These are phyloP conservation scores for Dolichallabes microphthalmus DNA, from an alignment of 2,113 vertebrate genomes.

Conservation along the genomic window DNA sequence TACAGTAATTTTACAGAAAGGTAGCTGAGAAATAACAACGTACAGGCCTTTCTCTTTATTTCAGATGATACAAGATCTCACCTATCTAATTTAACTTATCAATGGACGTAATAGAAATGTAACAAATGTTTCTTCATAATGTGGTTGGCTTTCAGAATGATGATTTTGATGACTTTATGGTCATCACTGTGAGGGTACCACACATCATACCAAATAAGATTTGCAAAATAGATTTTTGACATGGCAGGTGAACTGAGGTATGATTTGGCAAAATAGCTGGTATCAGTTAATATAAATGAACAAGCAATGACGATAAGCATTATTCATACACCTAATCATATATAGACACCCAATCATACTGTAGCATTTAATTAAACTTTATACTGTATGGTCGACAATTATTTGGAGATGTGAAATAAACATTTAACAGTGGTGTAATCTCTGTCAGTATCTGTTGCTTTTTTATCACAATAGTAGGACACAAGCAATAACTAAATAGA, in stretches of 20 bases:
- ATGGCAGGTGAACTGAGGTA: background rate
- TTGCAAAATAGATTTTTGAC: background rate
- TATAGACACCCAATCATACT: too few relatives aligned
- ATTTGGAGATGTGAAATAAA: background rate
- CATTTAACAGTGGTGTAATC: background rate
- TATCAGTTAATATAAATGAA: background rate
- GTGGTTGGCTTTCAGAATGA: background rate
- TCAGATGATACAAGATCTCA: background rate
- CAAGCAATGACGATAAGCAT: background rate
- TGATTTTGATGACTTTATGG: background rate
- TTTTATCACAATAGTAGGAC: background rate
- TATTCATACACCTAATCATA: background rate
- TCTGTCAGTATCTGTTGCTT: background rate
- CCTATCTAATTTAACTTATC: too few relatives aligned
- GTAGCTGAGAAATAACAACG: background rate
- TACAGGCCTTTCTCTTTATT: background rate
- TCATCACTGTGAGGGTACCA: background rate
- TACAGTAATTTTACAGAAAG: background rate
- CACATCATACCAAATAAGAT: too few relatives aligned
- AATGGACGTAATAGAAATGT: background rate
- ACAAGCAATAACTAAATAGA: background rate
- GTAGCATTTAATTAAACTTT: background rate
- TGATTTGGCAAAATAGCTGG: background rate
- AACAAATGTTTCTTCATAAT: background rate
- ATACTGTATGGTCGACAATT: background rate